A percentile compares a stretch with the other conserved stretches of the same genome.
Conservation (phyloP, 2,113 vertebrate genomes). For the Corythornis cristatus region DNA sequence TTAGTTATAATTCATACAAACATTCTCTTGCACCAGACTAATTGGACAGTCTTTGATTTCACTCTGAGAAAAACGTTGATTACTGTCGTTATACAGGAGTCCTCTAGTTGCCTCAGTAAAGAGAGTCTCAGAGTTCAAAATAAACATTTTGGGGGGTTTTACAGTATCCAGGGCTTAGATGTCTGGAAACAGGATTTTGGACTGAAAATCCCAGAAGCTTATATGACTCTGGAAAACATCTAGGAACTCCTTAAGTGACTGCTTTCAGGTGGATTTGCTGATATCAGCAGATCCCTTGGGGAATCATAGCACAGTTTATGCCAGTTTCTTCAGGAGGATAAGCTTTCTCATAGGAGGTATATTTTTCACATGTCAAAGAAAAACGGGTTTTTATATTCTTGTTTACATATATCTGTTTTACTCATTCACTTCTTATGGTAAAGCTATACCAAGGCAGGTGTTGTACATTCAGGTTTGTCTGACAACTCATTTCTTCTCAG, state of each 20-base stretch:
- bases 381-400: neutral
- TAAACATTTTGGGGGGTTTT: neutral
- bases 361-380: neutral
- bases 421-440: neutral
- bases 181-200: constrained; percentile 45
- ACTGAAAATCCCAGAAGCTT: constrained; percentile 27
- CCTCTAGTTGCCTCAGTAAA: neutral
- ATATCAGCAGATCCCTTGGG: neutral
- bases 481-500: neutral
- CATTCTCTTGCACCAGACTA: constrained; percentile 1
- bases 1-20: constrained; percentile 50
- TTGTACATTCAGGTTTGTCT: neutral
- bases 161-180: neutral
- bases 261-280: neutral
- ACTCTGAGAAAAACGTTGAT: constrained; percentile 11
- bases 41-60: constrained; percentile 20
- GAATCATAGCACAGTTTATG: neutral
- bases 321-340: neutral
- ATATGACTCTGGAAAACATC: constrained; percentile 22
- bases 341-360: neutral
- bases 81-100: neutral
- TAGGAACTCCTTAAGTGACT: neutral
- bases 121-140: neutral
- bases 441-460: neutral
- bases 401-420: neutral